A percentile compares a stretch with the other conserved stretches of the same genome.
phyloP scores from a whole-genome alignment of 2,113 vertebrate genomes.

The Tragelaphus strepsiceros region DNA sequence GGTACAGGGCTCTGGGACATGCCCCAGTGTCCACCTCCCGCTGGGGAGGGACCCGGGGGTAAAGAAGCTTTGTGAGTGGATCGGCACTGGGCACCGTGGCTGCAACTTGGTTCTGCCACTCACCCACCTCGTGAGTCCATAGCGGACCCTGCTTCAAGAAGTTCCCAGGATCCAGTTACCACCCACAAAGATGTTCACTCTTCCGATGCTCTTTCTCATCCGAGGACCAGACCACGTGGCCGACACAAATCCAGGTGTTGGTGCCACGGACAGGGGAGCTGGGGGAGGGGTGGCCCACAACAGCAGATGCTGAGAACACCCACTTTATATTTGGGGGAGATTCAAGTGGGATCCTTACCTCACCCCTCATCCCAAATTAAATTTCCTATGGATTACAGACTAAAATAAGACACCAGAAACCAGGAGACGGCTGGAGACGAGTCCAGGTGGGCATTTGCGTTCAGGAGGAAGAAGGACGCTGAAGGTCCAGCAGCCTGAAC shows the following conservation, averaged over 20 bases:
- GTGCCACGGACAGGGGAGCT: accelerated
- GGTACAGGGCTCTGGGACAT: accelerated
- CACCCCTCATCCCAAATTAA: not conserved
- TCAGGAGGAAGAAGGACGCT: accelerated
- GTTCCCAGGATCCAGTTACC: accelerated
- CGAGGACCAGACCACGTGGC: accelerated
- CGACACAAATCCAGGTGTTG: accelerated
- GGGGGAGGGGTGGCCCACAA: accelerated
- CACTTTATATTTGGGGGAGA: accelerated
- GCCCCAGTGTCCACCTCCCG: accelerated
- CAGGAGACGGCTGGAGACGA: accelerated
- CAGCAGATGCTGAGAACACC: accelerated
- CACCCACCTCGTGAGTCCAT: accelerated
- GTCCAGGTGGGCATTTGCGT: accelerated
- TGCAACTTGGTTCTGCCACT: accelerated
- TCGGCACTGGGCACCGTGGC: not conserved
- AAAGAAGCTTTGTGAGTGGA: accelerated
- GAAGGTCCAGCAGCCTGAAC: not conserved
- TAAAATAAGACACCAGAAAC: accelerated
- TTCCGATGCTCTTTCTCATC: not conserved
- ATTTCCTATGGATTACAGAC: not conserved
- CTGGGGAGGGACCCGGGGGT: accelerated
- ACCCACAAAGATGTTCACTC: accelerated
- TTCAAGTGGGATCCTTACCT: not conserved
- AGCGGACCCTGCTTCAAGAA: accelerated